These are phyloP conservation scores for Bombus confusus DNA, from an alignment of 1,140 invertebrate genomes.

Conservation along the genomic window DNA sequence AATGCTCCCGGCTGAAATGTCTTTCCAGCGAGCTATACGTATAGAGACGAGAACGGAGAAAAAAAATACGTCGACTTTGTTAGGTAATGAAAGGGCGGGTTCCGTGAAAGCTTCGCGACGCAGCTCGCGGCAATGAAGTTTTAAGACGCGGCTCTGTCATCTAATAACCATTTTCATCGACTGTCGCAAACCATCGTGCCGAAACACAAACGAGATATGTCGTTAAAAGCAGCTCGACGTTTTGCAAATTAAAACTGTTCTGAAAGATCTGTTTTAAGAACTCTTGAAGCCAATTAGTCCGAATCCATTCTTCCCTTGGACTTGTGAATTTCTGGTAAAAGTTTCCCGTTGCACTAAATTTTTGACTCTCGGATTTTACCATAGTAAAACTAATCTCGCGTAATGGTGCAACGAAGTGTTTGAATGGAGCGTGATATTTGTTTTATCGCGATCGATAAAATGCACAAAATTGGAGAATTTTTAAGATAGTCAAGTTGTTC, in stretches of 20 bases:
- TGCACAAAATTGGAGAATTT: too few relatives aligned
- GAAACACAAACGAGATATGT: slow-evolving; percentile 18
- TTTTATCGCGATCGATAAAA: too few relatives aligned
- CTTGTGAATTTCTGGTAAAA: too few relatives aligned
- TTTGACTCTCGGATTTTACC: too few relatives aligned
- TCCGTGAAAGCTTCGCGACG: slow-evolving; percentile 10
- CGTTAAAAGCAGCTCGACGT: background rate
- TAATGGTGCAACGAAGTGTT: too few relatives aligned
- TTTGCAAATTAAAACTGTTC: slow-evolving; percentile 10
- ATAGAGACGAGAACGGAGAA: background rate
- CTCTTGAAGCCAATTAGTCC: too few relatives aligned
- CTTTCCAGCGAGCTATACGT: background rate
- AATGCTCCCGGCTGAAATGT: background rate
- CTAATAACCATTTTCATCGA: slow-evolving; percentile 15
- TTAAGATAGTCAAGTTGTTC: too few relatives aligned
- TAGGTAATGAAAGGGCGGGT: background rate
- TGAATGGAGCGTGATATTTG: too few relatives aligned
- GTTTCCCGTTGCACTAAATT: too few relatives aligned
- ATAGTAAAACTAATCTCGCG: too few relatives aligned
- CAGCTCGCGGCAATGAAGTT: slow-evolving; percentile 13
- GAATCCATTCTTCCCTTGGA: too few relatives aligned
- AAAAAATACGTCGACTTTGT: slow-evolving; percentile 27
- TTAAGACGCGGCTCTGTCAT: slow-evolving; percentile 45
- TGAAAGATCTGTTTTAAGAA: too few relatives aligned
- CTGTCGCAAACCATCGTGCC: background rate